A percentile compares a stretch with the other conserved stretches of the same genome.
These are phyloP conservation scores for Tetramorium alpestre DNA, from an alignment of 1,140 invertebrate genomes.

Conservation along the genomic window DNA sequence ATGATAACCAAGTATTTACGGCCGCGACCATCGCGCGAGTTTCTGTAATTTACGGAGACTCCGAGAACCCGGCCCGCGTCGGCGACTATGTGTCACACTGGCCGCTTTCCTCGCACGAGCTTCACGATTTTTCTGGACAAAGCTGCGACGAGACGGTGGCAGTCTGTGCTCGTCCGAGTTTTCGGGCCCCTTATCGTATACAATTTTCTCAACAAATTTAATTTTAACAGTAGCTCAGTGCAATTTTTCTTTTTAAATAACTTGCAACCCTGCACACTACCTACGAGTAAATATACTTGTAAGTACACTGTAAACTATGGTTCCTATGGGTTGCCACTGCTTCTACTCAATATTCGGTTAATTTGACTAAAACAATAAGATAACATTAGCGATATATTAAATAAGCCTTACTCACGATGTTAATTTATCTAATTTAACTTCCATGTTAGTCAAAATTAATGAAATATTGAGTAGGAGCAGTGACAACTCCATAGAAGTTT, in stretches of 20 bases:
- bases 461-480: too few relatives aligned
- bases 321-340: too few relatives aligned
- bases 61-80: constrained; percentile 38
- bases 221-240: background rate
- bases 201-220: background rate
- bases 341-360: too few relatives aligned
- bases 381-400: too few relatives aligned
- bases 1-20: constrained; percentile 85
- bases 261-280: too few relatives aligned
- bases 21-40: constrained; percentile 75
- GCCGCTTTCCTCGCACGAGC: background rate
- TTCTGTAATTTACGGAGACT: constrained; percentile 81
- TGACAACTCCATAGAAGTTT: too few relatives aligned
- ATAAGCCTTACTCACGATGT: too few relatives aligned
- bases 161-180: background rate
- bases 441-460: too few relatives aligned
- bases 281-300: too few relatives aligned
- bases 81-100: constrained; percentile 49
- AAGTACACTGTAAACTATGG: too few relatives aligned
- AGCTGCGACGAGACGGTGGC: background rate
- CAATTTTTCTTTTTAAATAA: background rate
- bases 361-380: too few relatives aligned
- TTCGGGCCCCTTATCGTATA: background rate
- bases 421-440: too few relatives aligned
- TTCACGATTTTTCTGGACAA: constrained; percentile 13